Conservation (phyloP, 2,888 invertebrate species). For the Platycheirus albimanus region DNA sequence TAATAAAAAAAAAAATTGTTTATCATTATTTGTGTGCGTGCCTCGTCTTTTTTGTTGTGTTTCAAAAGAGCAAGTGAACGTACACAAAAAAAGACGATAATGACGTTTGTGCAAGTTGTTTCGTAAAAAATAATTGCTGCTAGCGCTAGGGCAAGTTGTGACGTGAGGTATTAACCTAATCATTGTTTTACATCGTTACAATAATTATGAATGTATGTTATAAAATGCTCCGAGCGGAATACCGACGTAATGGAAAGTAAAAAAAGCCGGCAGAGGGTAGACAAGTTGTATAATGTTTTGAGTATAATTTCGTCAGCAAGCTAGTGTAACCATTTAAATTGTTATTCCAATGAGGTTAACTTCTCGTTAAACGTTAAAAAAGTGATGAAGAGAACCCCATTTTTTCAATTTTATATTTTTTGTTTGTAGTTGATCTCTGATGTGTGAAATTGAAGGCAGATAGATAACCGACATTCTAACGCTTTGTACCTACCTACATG, state of each 20-base stretch:
- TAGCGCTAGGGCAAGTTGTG: no score
- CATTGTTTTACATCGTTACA: constrained; percentile 18
- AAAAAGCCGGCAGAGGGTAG: constrained; percentile 40
- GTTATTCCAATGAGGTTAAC: constrained; percentile 11
- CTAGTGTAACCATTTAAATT: constrained; percentile 20
- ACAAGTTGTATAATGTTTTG: no score
- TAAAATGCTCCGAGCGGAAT: constrained; percentile 17
- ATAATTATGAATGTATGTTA: no score
- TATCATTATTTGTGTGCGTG: constrained; percentile 23
- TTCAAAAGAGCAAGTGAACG: constrained; percentile 37
- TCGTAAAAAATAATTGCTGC: not conserved
- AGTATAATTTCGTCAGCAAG: constrained; percentile 26
- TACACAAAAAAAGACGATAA: not conserved
- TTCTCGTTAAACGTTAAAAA: constrained; percentile 20
- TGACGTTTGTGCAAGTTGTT: constrained; percentile 26
- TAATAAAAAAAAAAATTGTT: constrained; percentile 8
- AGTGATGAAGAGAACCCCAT: not conserved
- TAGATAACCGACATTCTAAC: constrained; percentile 34
- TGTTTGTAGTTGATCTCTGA: constrained; percentile 42
- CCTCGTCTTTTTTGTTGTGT: constrained; percentile 29
- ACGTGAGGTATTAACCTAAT: constrained; percentile 18
- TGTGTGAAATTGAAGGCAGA: constrained; percentile 44
- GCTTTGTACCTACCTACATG: constrained; percentile 6
- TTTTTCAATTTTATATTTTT: no score
- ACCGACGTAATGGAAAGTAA: constrained; percentile 32